A percentile compares a stretch with the other conserved stretches of the same genome.
phyloP scores from a whole-genome alignment of 2,888 invertebrate genomes.

The Pecten maximus region DNA sequence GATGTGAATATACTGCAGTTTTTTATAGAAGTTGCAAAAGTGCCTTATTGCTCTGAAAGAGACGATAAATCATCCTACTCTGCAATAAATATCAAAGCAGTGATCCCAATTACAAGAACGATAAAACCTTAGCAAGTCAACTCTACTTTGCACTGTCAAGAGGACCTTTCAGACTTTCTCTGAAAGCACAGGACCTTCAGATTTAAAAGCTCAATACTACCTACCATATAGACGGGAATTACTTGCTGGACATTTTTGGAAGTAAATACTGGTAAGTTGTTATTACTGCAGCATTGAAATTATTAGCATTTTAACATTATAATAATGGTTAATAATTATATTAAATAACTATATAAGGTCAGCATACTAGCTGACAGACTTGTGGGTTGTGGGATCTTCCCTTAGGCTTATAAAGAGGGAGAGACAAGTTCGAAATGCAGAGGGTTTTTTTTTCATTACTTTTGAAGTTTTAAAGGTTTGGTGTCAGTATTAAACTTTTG shows the following conservation, averaged over 20 bases:
- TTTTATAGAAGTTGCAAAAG: conserved; percentile 8
- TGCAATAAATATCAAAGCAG: not conserved
- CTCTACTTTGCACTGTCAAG: not conserved
- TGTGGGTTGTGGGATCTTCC: no score
- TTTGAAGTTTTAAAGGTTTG: no score
- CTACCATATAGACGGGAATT: not conserved
- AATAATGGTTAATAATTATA: no score
- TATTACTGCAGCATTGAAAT: not conserved
- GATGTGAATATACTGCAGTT: conserved; percentile 12
- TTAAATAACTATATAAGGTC: no score
- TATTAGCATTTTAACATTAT: no score
- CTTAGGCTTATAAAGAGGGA: no score
- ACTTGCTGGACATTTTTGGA: not conserved
- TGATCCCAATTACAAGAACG: not conserved
- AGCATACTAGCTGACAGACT: no score
- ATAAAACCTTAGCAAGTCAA: not conserved
- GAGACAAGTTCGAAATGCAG: no score
- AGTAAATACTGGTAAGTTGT: conserved; percentile 9
- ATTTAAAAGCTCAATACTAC: not conserved
- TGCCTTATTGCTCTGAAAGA: conserved; percentile 20
- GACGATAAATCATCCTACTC: not conserved
- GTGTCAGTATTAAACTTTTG: no score
- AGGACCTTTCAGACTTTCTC: not conserved
- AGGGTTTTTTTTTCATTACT: no score
- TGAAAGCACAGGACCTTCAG: not conserved